phyloP scores from a whole-genome alignment of 2,888 invertebrate species.

The Mimachlamys varia region DNA sequence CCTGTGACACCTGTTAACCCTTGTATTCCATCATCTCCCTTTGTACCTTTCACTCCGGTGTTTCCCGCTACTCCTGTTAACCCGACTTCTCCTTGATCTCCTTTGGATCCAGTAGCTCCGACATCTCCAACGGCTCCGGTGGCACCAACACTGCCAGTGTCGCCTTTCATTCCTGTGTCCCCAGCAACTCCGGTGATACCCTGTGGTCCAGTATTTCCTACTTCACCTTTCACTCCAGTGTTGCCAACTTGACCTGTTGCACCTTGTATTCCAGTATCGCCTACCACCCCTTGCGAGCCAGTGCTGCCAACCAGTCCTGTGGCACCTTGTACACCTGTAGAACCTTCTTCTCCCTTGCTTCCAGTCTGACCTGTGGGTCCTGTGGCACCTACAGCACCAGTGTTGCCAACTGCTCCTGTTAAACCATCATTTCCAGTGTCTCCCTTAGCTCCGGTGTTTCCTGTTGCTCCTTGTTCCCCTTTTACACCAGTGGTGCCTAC shows the following conservation, averaged over 20 bases:
- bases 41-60: background rate
- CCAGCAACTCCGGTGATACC: background rate
- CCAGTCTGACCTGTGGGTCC: constrained; percentile 49
- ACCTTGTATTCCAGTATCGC: constrained; percentile 18
- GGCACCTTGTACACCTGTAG: constrained; percentile 32
- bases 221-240: constrained; percentile 8
- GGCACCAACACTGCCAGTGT: constrained; percentile 46
- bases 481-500: background rate
- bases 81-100: background rate
- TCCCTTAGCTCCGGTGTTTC: constrained; percentile 48
- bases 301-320: background rate
- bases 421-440: constrained; percentile 42
- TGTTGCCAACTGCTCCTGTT: constrained; percentile 46
- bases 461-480: background rate
- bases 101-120: constrained; percentile 37
- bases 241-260: background rate
- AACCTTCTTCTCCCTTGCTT: constrained; percentile 46
- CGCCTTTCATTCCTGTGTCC: background rate
- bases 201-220: constrained; percentile 1
- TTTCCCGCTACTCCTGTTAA: background rate
- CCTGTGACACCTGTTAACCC: constrained; percentile 49
- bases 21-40: constrained; percentile 38
- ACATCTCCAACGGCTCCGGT: constrained; percentile 50
- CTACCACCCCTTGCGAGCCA: background rate
- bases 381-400: constrained; percentile 44